These are phyloP conservation scores for Enteromius anoplus DNA, from an alignment of 2,797 vertebrate genomes.

Conservation along the genomic window DNA sequence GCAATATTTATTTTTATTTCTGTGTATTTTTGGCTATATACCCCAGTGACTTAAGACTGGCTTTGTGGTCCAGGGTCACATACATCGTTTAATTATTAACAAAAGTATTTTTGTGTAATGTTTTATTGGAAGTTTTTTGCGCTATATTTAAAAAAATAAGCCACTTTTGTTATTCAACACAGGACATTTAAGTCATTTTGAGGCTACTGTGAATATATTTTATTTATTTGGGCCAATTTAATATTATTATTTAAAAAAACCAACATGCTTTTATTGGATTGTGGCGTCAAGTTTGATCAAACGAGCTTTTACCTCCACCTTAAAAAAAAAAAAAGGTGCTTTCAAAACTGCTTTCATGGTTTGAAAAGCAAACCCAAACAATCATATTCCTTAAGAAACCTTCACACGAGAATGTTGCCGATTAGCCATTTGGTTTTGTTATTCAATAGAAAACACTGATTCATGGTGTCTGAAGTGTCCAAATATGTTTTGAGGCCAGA, in stretches of 20 bases:
- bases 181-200: not conserved
- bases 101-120: not conserved
- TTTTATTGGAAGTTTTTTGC: not conserved
- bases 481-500: not conserved
- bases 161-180: not conserved
- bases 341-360: constrained; percentile 19
- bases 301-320: constrained; percentile 17
- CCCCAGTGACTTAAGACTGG: too few species aligned
- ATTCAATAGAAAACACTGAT: not conserved
- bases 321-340: constrained; percentile 7
- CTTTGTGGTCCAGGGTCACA: too few species aligned
- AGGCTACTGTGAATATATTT: not conserved
- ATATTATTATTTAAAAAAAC: not conserved
- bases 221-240: constrained; percentile 5
- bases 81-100: not conserved
- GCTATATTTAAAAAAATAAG: not conserved
- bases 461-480: not conserved
- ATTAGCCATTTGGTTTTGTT: not conserved
- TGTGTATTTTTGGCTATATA: too few species aligned
- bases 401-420: not conserved
- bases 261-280: constrained; percentile 9
- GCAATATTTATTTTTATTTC: too few species aligned
- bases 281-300: constrained; percentile 22
- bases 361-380: not conserved
- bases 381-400: not conserved